Evolutionary conservation across 2,797 vertebrate species (phyloP).

Genomic region (Novumbra hubbsi): DNA sequence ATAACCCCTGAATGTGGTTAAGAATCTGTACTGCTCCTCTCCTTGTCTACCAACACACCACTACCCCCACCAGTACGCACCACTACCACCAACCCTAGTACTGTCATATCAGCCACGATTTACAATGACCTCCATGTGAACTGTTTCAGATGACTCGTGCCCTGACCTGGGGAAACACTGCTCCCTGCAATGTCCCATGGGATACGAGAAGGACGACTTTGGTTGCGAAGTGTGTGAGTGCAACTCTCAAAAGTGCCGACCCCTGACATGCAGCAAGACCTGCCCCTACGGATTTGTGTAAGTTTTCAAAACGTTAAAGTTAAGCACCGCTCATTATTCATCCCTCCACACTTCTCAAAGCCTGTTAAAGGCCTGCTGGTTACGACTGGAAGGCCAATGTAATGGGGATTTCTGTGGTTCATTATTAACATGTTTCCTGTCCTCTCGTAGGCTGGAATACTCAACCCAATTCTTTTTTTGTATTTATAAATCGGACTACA

Average conservation of each 20-base stretch:
- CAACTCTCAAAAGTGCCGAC: constrained; percentile 69
- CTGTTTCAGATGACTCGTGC: constrained; percentile 78
- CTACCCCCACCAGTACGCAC: no score
- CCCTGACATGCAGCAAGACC: constrained; percentile 78
- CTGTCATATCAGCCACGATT: neutral
- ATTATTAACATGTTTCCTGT: neutral
- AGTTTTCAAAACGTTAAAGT: constrained; percentile 47
- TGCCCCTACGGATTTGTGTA: constrained; percentile 81
- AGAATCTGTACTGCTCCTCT: no score
- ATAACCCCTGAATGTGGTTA: no score
- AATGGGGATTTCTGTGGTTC: neutral
- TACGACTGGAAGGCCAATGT: constrained; percentile 12
- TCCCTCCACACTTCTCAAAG: constrained; percentile 19
- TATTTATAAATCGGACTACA: neutral
- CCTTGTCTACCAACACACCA: no score
- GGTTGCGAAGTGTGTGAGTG: constrained; percentile 80
- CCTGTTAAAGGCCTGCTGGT: neutral
- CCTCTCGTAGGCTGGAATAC: neutral
- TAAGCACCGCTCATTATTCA: constrained; percentile 23
- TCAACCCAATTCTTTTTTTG: neutral
- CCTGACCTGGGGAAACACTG: constrained; percentile 73
- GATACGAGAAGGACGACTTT: constrained; percentile 72
- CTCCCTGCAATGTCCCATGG: constrained; percentile 72
- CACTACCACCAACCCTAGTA: no score
- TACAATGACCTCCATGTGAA: constrained; percentile 43